Evolutionary conservation across 2,797 vertebrate species (phyloP).

Genomic region (Cuniculus paca): DNA sequence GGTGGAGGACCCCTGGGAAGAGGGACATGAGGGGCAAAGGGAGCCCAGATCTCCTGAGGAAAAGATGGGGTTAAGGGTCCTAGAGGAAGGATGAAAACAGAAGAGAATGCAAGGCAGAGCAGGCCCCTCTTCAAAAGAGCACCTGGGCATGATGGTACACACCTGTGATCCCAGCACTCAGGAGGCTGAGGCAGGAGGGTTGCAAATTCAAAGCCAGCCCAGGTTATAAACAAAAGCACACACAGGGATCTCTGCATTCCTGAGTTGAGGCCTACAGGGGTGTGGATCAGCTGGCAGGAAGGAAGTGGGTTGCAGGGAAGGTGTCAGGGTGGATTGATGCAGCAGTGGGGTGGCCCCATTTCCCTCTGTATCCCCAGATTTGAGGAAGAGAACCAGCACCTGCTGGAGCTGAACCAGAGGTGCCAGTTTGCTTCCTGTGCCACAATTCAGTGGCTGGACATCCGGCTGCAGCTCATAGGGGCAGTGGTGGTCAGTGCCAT

Average conservation of each 20-base stretch:
- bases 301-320: fast-evolving
- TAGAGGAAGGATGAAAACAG: not conserved
- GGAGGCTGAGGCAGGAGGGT: not conserved
- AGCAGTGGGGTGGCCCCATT: fast-evolving
- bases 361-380: slow-evolving; percentile 89
- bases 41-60: not conserved
- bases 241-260: not conserved
- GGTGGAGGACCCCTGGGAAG: not conserved
- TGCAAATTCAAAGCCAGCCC: not conserved
- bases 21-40: not conserved
- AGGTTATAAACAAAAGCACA: not conserved
- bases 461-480: slow-evolving; percentile 98
- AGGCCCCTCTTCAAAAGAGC: not conserved
- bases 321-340: fast-evolving
- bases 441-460: slow-evolving; percentile 96
- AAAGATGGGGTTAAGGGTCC: not conserved
- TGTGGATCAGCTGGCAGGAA: not conserved
- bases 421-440: slow-evolving; percentile 95
- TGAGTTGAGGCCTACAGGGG: not conserved
- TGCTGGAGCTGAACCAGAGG: slow-evolving; percentile 95
- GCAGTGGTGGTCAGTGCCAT: slow-evolving; percentile 94
- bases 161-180: not conserved
- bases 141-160: not conserved
- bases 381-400: slow-evolving; percentile 92
- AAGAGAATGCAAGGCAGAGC: not conserved